Evolutionary conservation across 2,113 vertebrate species (phyloP), one percentile per base, ranked within the genome.

Genomic region (Scomber colias): DNA sequence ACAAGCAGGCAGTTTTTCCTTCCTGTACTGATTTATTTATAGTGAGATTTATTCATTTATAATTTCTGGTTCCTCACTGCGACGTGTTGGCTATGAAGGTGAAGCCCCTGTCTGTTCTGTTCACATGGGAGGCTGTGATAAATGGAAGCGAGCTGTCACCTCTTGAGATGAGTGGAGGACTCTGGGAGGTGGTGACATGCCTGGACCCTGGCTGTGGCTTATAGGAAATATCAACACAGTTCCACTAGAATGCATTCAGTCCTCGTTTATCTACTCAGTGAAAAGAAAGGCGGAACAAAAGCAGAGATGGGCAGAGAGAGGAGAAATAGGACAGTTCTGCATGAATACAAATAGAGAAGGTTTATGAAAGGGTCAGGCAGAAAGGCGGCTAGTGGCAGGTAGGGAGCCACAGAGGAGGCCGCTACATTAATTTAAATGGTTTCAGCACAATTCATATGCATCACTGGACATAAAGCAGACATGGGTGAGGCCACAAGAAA

Each of bases 371-470:
- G 40, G 66, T 78, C 66, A 31, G 31, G 31, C 27, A n/a, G 54
- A 16, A 27, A n/a, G 12, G 44, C 10, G 2, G 45, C 17, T n/a
- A 45, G 55, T 45, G 54, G 31, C 64, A 45, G 63, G 27, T 60
- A 70, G 56, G 0, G 9, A n/a, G 48, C 30, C 27, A 46, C 21
- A 31, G 16, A 46, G 56, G 65, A 70, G 15, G 11, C 21, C 11
- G 1, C 24, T 12, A 62, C 75, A 53, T 45, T 45, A 19, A 46
- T 71, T 63, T 56, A 71, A 54, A 71, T 64, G 77, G 57, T 24
- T 59, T 17, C 3, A 8, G 21, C 56, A 62, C 75, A 65, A 27
- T 76, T 71, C 73, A 66, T n/a, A 70, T 71, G 61, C 60, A 45
- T 62, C 64, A 9, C 6, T 24, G 53, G 61, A 53, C 51, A 31